Evolutionary conservation across 2,888 invertebrate species (phyloP).

Genomic region (Microctonus aethiopoides): DNA sequence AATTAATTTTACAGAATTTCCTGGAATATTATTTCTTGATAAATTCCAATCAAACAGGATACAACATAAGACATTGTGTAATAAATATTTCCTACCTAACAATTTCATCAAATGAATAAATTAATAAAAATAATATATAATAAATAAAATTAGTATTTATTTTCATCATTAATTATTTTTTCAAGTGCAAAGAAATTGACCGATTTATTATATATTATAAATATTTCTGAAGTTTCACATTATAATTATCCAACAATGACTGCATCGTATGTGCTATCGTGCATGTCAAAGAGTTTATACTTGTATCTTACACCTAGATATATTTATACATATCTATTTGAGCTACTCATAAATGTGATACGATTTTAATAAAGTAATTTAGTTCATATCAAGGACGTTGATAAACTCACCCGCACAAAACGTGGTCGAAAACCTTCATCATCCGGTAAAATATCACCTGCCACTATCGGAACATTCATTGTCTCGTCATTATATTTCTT

Average conservation of each 20-base stretch:
- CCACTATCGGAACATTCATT: constrained; percentile 65
- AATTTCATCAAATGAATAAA: not conserved
- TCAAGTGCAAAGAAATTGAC: not conserved
- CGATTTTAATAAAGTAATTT: constrained; percentile 4
- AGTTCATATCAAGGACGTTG: constrained; percentile 25
- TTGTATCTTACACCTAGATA: not conserved
- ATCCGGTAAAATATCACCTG: constrained; percentile 60
- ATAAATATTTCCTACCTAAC: not conserved
- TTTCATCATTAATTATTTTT: not conserved
- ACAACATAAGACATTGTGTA: not conserved
- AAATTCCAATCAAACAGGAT: not conserved
- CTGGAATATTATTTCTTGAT: not conserved
- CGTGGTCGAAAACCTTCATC: constrained; percentile 61
- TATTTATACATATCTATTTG: not conserved
- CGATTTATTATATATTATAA: not conserved
- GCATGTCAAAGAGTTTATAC: constrained; percentile 18
- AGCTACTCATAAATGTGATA: not conserved
- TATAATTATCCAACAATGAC: constrained; percentile 11
- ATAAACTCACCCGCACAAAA: constrained; percentile 62
- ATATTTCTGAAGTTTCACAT: constrained; percentile 9
- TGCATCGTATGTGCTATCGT: too few species aligned
- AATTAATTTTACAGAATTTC: not conserved
- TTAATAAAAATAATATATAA: not conserved
- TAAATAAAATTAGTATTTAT: not conserved
- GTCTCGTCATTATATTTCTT: constrained; percentile 48